Conservation (phyloP, 1,140 invertebrate genomes). For the Drosophila mauritiana region DNA sequence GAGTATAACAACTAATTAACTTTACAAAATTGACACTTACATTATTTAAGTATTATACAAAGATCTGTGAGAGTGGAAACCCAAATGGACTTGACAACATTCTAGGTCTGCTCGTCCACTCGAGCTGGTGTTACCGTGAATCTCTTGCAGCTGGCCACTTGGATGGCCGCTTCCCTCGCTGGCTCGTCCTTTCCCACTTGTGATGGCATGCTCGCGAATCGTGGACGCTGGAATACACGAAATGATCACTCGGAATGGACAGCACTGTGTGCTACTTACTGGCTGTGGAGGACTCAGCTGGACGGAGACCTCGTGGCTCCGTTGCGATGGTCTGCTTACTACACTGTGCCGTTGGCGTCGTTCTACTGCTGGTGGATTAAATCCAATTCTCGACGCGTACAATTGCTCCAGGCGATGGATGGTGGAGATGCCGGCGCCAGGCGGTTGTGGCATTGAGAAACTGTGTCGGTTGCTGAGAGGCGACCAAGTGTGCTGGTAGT, state of each 20-base stretch:
- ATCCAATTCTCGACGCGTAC: slow-evolving; percentile 48
- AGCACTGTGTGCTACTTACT: slow-evolving; percentile 6
- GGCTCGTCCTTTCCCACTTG: slow-evolving; percentile 13
- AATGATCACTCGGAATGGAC: not conserved
- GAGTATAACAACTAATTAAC: slow-evolving; percentile 7
- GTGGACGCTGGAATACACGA: slow-evolving; percentile 48
- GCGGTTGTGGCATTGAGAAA: slow-evolving; percentile 37
- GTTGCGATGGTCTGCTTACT: slow-evolving; percentile 35
- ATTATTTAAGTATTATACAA: not conserved
- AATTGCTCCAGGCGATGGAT: slow-evolving; percentile 73
- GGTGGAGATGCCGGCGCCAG: slow-evolving; percentile 40
- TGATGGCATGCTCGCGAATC: slow-evolving; percentile 65
- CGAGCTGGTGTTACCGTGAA: slow-evolving; percentile 69
- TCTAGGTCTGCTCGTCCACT: slow-evolving; percentile 36
- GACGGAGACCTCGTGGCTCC: slow-evolving; percentile 30
- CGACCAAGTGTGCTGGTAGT: slow-evolving; percentile 80
- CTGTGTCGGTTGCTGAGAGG: slow-evolving; percentile 62
- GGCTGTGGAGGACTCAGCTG: slow-evolving; percentile 20
- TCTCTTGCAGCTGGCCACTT: slow-evolving; percentile 28
- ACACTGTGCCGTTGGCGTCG: slow-evolving; percentile 37
- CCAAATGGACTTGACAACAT: not conserved
- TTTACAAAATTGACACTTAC: not conserved
- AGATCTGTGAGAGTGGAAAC: not conserved
- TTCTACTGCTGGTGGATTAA: slow-evolving; percentile 2
- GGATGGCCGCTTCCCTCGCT: slow-evolving; percentile 4